Evolutionary conservation across 1,140 invertebrate species (phyloP), one percentile per base, ranked within the genome.

Genomic region (Euwallacea similis): DNA sequence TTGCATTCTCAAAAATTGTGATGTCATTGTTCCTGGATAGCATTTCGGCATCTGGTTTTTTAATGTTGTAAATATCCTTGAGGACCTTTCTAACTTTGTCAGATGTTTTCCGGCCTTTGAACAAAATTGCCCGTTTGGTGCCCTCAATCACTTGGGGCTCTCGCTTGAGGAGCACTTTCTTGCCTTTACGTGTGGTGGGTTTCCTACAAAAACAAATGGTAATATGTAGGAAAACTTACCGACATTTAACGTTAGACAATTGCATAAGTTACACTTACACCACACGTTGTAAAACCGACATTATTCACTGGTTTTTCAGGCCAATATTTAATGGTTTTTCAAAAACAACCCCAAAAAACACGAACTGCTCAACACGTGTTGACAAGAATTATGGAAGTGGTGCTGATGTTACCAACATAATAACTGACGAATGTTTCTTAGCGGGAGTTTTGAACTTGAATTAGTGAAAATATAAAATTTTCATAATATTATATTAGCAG

Each of bases 81-180:
- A 98, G 82, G 61, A 91, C 87, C 71, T 89, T 86, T 54, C 89
- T 86, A 0, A 92, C 86, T 62, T 86, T 85, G 59, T 93, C 88
- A 44, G 91, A 95, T 2, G 93, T 91, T 77, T 94, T 95, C 0
- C 89, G 87, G 50, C 95, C 96, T 84, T 92, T 90, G 15, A 98
- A 83, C 79, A 96, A 94, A 63, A 98, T 81, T 53, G 92, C 87
- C 79, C 88, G 88, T 79, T 98, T 98, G 1, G 89, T 84, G 79
- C 94, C 91, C 87, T 98, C 97, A 74, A 94, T 87, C 6, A 97
- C 80, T 83, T 98, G 93, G 0, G 96, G 92, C 78, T 94, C 95
- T 76, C 89, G 87, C 16, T 90, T 88, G 64, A 92, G 81, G 42
- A 99, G 81, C 58, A 90, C 88, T 75, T 92, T 89, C 83, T 98